These are phyloP conservation scores for Champsocephalus esox DNA, from an alignment of 2,797 vertebrate species.

Conservation along the genomic window DNA sequence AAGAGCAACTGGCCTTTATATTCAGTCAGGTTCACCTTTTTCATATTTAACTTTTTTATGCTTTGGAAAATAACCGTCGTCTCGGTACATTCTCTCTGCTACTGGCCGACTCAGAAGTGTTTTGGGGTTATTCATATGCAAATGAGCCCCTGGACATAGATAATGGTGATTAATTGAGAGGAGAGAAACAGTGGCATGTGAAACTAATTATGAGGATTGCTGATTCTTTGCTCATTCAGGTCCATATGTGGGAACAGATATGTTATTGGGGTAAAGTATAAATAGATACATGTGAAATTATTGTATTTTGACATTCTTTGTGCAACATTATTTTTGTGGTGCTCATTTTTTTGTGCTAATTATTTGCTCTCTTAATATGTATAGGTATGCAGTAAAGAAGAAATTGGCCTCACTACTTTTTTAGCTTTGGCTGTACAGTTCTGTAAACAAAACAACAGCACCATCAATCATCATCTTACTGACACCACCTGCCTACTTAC, in stretches of 20 bases:
- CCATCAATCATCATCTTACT: slow-evolving; percentile 55
- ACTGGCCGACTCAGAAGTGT: slow-evolving; percentile 73
- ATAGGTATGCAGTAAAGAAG: background rate
- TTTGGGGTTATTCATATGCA: slow-evolving; percentile 83
- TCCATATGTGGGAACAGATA: slow-evolving; percentile 65
- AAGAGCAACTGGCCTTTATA: slow-evolving; percentile 68
- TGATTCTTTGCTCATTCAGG: slow-evolving; percentile 75
- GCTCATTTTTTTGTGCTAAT: slow-evolving; percentile 7
- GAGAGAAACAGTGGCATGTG: slow-evolving; percentile 80
- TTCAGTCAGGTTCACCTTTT: slow-evolving; percentile 59
- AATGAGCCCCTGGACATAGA: slow-evolving; percentile 84
- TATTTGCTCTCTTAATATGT: slow-evolving; percentile 4
- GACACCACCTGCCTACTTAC: slow-evolving; percentile 37
- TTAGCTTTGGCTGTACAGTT: slow-evolving; percentile 26
- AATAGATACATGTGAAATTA: slow-evolving; percentile 18
- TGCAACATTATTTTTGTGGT: background rate
- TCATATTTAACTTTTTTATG: slow-evolving; percentile 70
- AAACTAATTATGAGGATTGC: slow-evolving; percentile 82
- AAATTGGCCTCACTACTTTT: slow-evolving; percentile 14
- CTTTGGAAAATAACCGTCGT: slow-evolving; percentile 59
- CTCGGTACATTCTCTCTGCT: slow-evolving; percentile 61
- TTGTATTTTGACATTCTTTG: slow-evolving; percentile 19
- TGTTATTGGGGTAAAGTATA: slow-evolving; percentile 50
- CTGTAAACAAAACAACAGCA: slow-evolving; percentile 51
- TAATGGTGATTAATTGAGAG: slow-evolving; percentile 86